Evolutionary conservation across 64 coral and sea anemone genomes (phyloP).

Genomic region (Cladopsammia gracilis): DNA sequence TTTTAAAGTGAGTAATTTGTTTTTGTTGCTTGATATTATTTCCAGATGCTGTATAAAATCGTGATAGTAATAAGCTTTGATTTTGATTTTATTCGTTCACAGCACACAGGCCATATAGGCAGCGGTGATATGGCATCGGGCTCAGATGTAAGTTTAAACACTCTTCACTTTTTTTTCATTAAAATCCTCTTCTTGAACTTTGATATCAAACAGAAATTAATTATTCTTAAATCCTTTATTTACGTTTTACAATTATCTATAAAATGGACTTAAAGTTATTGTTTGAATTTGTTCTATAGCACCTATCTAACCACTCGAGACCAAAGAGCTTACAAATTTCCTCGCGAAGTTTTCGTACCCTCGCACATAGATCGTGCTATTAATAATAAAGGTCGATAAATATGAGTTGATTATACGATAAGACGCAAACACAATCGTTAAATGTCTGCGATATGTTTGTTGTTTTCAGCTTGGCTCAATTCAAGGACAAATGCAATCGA

Average conservation of each 20-base stretch:
- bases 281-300: not conserved
- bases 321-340: not conserved
- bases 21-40: not conserved
- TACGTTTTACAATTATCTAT: not conserved
- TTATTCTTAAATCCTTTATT: conserved; percentile 13
- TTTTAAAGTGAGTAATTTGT: conserved; percentile 34
- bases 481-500: conserved; percentile 56
- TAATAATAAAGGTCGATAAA: not conserved
- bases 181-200: not conserved
- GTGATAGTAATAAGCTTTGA: not conserved
- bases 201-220: not conserved
- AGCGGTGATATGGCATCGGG: conserved; percentile 51
- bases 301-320: not conserved
- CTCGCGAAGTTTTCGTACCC: conserved; percentile 23
- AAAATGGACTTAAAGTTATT: conserved; percentile 17
- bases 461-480: conserved; percentile 50
- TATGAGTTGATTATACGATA: not conserved
- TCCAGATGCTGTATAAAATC: not conserved
- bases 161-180: not conserved
- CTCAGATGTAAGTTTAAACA: conserved; percentile 15
- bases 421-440: not conserved
- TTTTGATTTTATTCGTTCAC: not conserved
- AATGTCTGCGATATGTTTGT: not conserved
- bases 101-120: conserved; percentile 47
- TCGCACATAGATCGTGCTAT: not conserved